Percentiles rank a stretch among this genome's conserved stretches.
phyloP scores from a whole-genome alignment of 2,888 invertebrate species.

The Trissolcus brochymenae region DNA sequence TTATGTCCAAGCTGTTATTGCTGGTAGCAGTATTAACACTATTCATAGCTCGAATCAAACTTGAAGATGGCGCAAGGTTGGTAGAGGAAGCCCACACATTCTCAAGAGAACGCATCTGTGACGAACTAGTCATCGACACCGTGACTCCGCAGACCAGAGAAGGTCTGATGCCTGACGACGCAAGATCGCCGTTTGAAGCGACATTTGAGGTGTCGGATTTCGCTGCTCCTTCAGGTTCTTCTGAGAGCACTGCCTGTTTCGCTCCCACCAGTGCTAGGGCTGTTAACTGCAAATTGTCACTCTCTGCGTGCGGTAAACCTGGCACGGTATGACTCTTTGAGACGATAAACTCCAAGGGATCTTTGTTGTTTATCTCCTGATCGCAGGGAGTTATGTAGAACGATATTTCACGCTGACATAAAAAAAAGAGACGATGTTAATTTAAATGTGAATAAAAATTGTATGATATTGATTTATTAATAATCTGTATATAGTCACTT shows the following conservation, averaged over 20 bases:
- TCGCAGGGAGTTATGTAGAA: constrained; percentile 75
- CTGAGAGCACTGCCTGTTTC: constrained; percentile 58
- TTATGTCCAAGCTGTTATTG: constrained; percentile 76
- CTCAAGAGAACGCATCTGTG: constrained; percentile 70
- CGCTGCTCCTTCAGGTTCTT: constrained; percentile 52
- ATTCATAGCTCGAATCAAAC: constrained; percentile 85
- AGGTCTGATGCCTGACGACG: constrained; percentile 73
- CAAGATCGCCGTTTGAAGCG: constrained; percentile 39
- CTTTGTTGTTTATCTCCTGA: constrained; percentile 71
- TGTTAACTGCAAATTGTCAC: constrained; percentile 75
- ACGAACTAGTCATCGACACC: constrained; percentile 67
- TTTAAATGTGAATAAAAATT: not conserved
- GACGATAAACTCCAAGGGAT: constrained; percentile 69
- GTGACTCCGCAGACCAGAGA: constrained; percentile 78
- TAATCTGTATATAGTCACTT: constrained; percentile 68
- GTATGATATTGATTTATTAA: not conserved
- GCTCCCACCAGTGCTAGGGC: constrained; percentile 77
- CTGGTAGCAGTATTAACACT: constrained; percentile 82
- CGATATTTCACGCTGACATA: constrained; percentile 76
- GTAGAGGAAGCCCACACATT: constrained; percentile 73
- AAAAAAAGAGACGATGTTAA: not conserved
- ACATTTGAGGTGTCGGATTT: constrained; percentile 19
- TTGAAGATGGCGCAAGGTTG: constrained; percentile 72
- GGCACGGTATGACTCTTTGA: constrained; percentile 66
- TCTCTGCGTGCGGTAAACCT: constrained; percentile 68